A percentile compares a stretch with the other conserved stretches of the same genome.
phyloP scores from a whole-genome alignment of 2,797 vertebrate genomes.

The Macrochelys suwanniensis region DNA sequence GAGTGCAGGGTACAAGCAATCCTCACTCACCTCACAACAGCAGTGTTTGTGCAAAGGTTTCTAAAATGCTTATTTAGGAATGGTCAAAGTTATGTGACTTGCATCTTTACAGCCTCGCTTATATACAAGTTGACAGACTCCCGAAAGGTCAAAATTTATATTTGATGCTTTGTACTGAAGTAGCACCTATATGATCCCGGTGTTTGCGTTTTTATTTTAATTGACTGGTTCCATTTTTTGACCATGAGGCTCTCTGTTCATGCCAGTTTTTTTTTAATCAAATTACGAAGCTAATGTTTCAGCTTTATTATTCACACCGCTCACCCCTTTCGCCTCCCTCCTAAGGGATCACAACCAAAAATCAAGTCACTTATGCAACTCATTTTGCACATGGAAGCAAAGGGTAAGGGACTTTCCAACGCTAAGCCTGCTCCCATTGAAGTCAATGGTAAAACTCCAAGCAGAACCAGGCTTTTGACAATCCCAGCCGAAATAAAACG shows the following conservation, averaged over 20 bases:
- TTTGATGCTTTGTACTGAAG: background rate
- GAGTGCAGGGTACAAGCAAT: background rate
- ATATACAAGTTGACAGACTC: background rate
- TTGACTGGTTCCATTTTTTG: rapidly evolving
- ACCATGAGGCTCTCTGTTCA: background rate
- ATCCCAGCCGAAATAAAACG: background rate
- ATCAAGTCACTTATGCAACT: background rate
- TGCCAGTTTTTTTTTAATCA: no score
- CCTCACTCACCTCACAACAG: background rate
- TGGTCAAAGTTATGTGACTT: background rate
- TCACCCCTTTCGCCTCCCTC: background rate
- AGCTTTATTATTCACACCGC: background rate
- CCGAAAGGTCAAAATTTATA: background rate
- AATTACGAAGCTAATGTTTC: background rate
- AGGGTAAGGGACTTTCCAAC: background rate
- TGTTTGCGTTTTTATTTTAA: background rate
- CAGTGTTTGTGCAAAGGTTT: background rate
- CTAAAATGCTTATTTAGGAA: background rate
- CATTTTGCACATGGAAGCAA: background rate
- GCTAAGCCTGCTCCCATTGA: background rate
- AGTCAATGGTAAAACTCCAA: background rate
- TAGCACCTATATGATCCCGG: background rate
- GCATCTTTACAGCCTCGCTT: background rate
- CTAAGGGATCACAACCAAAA: background rate
- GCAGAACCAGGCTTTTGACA: background rate